phyloP scores from a whole-genome alignment of 2,888 invertebrate genomes.

The Acanthosepion lycidas region DNA sequence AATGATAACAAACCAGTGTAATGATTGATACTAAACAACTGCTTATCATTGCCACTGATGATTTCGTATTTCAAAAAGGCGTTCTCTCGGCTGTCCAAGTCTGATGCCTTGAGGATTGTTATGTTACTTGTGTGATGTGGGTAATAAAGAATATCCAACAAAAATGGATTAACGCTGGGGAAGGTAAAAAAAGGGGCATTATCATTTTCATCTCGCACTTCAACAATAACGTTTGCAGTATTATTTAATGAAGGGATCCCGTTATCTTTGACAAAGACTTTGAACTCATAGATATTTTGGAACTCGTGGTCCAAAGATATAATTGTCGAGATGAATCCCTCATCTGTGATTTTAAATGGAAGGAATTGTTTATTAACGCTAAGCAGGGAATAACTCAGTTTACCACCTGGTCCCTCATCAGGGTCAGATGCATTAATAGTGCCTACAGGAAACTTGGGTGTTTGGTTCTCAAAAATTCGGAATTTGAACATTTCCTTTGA shows the following conservation, averaged over 20 bases:
- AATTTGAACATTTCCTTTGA: slow-evolving; percentile 20
- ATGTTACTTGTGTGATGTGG: background rate
- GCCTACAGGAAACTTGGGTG: background rate
- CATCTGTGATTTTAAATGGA: background rate
- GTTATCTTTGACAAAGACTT: background rate
- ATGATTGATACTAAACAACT: background rate
- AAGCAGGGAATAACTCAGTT: background rate
- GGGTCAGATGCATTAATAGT: background rate
- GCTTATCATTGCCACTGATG: background rate
- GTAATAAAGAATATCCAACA: background rate
- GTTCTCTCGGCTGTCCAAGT: background rate
- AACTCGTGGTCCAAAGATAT: slow-evolving; percentile 23
- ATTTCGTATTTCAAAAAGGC: background rate
- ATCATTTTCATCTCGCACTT: background rate
- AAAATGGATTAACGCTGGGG: background rate
- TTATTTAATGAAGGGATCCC: background rate
- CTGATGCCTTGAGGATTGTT: background rate
- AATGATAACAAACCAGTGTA: background rate
- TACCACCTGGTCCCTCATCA: background rate
- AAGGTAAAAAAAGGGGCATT: background rate
- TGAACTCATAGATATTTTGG: background rate
- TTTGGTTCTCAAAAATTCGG: background rate
- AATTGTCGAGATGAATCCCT: background rate
- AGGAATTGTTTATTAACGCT: background rate
- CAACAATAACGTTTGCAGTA: background rate